phyloP scores from a whole-genome alignment of 2,113 vertebrate genomes.

The Raja brachyura region DNA sequence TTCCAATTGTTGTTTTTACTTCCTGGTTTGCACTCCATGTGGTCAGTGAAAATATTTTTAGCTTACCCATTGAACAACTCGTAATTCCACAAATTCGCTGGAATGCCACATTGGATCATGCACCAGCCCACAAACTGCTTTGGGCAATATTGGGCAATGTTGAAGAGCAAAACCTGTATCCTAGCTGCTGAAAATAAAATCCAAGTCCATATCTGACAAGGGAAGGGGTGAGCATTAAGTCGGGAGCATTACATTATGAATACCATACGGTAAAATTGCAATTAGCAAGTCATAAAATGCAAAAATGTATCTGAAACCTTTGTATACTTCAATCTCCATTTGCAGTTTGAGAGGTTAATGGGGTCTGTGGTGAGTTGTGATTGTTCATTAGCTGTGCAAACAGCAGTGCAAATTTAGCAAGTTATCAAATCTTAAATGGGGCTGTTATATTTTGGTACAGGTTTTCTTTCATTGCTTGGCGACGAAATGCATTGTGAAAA shows the following conservation, averaged over 20 bases:
- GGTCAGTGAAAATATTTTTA: too few relatives aligned
- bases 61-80: too few relatives aligned
- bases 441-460: neutral
- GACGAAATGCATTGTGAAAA: neutral
- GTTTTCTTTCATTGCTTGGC: neutral
- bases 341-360: neutral
- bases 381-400: neutral
- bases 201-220: too few relatives aligned
- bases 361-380: neutral
- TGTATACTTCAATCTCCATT: neutral
- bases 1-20: too few relatives aligned
- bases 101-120: too few relatives aligned
- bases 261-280: neutral
- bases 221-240: too few relatives aligned
- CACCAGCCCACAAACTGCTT: neutral
- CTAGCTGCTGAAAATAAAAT: too few relatives aligned
- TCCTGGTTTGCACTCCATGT: too few relatives aligned
- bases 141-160: too few relatives aligned
- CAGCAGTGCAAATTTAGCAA: slow-evolving; percentile 1
- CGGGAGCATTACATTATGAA: neutral
- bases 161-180: neutral
- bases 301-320: neutral
- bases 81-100: too few relatives aligned
- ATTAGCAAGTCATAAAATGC: neutral
- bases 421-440: neutral